These are phyloP conservation scores for Trisateles emortualis DNA, from an alignment of 2,888 invertebrate genomes.

Conservation along the genomic window DNA sequence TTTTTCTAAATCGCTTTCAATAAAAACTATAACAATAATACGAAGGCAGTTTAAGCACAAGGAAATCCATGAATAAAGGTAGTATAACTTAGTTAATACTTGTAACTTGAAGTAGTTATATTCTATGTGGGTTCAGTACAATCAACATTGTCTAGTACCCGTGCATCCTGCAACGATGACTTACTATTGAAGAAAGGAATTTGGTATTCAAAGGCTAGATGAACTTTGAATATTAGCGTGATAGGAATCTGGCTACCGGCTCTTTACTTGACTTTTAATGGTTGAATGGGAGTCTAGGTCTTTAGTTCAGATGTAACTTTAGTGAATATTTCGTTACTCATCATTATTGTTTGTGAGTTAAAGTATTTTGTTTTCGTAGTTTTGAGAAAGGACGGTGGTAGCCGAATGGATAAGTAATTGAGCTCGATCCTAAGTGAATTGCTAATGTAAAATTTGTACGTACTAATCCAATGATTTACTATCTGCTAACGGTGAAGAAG, in stretches of 20 bases:
- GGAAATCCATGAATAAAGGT: slow-evolving; percentile 20
- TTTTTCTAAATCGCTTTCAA: slow-evolving; percentile 3
- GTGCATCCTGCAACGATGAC: slow-evolving; percentile 37
- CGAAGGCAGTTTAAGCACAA: not conserved
- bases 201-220: slow-evolving; percentile 49
- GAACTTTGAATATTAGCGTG: slow-evolving; percentile 43
- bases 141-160: slow-evolving; percentile 55
- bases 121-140: slow-evolving; percentile 55
- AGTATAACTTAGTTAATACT: slow-evolving; percentile 12
- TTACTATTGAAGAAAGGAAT: slow-evolving; percentile 51
- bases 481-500: too few relatives aligned
- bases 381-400: too few relatives aligned
- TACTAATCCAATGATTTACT: too few relatives aligned
- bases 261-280: slow-evolving; percentile 23
- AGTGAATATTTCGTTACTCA: slow-evolving; percentile 19
- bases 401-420: too few relatives aligned
- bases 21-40: too few relatives aligned
- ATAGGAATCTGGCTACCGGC: slow-evolving; percentile 35
- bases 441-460: too few relatives aligned
- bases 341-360: not conserved
- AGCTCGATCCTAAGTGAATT: too few relatives aligned
- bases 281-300: slow-evolving; percentile 6
- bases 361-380: too few relatives aligned
- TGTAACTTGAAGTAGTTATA: not conserved
- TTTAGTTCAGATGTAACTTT: slow-evolving; percentile 5